Base-by-base conservation (phyloP, 2,888 invertebrate genomes). In the Scelioninae gen. 1 region DNA sequence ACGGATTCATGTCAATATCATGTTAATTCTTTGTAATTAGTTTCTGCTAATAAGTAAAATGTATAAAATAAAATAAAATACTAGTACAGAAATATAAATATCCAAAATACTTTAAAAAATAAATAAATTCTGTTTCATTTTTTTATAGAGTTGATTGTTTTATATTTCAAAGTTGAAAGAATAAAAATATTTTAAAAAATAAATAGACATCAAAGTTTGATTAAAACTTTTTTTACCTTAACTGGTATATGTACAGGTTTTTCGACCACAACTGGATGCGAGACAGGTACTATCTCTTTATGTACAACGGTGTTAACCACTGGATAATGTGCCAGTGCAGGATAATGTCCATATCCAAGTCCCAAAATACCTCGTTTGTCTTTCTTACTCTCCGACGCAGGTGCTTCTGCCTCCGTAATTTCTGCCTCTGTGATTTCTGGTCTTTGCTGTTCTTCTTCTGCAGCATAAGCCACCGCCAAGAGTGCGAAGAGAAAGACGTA, bases 241-340 rank as follows among this genome's bases (percentile, higher is more conserved):
- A 92, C 91, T 1, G 93, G 93, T 23, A 92, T 91, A 9, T 93
- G 93, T 5, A 94, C 90, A 80, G 93, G 92, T 85, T 92, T 93
- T 85, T 93, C 93, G 32, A 94, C 92, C 9, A 93, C 91, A 51
- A 93, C 93, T 10, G 94, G 94, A 75, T 94, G 93, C 0, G 93
- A 93, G n/a, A 93, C 92, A 7, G 94, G 93, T 4, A 94, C 92
- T 72, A 93, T 92, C 13, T 93, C 92, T 87, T 93, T 92, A 69
- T 93, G 94, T 84, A 94, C 91, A 29, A 93, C 89, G 60, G 93
- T 93, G 82, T 93, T 86, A 45, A 72, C 49, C 76, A 78, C 68
- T 83, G 83, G 82, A 71, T 86, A 87, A 62, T 87, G 82, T 45
- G 87, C 87, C 79, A 84, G 53, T 65, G 77, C 60, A 55, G 86